These are phyloP conservation scores for Maccullochella peelii DNA, from an alignment of 2,113 vertebrate species.

Conservation along the genomic window DNA sequence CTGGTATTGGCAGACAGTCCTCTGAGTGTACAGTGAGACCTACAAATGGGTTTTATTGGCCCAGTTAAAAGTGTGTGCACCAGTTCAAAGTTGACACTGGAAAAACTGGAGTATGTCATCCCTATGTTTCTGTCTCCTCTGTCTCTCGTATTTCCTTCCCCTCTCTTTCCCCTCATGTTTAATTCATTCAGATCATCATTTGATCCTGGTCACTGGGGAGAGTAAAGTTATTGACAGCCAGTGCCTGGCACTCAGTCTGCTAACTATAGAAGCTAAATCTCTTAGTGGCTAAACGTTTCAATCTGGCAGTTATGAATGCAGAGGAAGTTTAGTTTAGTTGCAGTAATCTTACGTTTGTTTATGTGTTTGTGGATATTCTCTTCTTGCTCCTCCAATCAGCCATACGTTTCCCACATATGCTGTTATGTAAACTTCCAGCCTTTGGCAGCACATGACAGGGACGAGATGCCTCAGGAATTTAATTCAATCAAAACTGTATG, in stretches of 20 bases:
- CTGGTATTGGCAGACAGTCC: not conserved
- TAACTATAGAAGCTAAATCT: slow-evolving; percentile 26
- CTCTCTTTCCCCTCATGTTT: slow-evolving; percentile 55
- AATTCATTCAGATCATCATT: slow-evolving; percentile 60
- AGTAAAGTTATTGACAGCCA: slow-evolving; percentile 36
- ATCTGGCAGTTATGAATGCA: not conserved
- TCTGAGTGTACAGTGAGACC: not conserved
- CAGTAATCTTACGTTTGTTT: slow-evolving; percentile 13
- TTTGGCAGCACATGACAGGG: not conserved
- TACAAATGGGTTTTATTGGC: slow-evolving; percentile 8
- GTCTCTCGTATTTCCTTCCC: slow-evolving; percentile 3
- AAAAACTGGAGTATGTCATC: not conserved
- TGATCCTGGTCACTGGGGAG: slow-evolving; percentile 34
- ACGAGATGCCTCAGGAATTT: slow-evolving; percentile 17
- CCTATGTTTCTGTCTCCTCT: slow-evolving; percentile 2
- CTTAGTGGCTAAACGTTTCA: slow-evolving; percentile 24
- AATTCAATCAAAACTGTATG: slow-evolving; percentile 12
- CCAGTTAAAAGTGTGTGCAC: slow-evolving; percentile 10
- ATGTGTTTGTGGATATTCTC: not conserved
- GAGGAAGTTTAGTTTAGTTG: slow-evolving; percentile 12
- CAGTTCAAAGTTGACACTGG: slow-evolving; percentile 11
- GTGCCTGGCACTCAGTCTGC: slow-evolving; percentile 26
- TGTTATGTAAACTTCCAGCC: not conserved
- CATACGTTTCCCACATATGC: not conserved
- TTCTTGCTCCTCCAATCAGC: not conserved